Conservation (phyloP, 2,113 vertebrate genomes). For the Centropus bengalensis region DNA sequence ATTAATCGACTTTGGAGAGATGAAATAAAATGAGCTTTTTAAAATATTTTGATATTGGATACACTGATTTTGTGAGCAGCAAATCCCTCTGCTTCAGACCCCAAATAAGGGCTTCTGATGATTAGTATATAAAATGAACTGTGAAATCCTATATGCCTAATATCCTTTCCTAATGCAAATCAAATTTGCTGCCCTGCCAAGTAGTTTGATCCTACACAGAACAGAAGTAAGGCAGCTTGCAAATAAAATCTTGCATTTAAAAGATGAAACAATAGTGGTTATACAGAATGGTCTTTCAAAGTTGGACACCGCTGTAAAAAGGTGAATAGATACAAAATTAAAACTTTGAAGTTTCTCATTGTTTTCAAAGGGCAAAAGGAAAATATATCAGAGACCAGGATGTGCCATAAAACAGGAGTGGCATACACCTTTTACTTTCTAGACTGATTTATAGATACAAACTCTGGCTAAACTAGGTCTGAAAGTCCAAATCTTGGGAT, state of each 20-base stretch:
- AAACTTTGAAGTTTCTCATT: background rate
- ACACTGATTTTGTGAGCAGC: background rate
- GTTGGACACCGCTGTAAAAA: background rate
- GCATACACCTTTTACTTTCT: background rate
- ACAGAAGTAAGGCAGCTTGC: background rate
- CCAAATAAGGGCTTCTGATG: constrained; percentile 33
- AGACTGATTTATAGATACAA: background rate
- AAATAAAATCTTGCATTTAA: background rate
- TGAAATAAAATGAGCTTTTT: constrained; percentile 51
- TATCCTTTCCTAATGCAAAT: constrained; percentile 44
- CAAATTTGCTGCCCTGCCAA: constrained; percentile 47
- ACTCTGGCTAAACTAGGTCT: background rate
- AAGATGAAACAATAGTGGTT: background rate
- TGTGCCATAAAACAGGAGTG: background rate
- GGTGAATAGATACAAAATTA: background rate
- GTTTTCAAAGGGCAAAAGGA: background rate
- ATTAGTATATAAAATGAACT: constrained; percentile 58
- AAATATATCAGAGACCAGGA: background rate
- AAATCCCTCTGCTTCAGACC: constrained; percentile 49
- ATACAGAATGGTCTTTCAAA: background rate
- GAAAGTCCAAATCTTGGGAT: background rate
- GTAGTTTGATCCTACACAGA: constrained; percentile 13
- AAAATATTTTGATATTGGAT: constrained; percentile 67
- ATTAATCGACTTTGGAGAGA: constrained; percentile 50
- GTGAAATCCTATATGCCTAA: constrained; percentile 53